A percentile compares a stretch with the other conserved stretches of the same genome.
Evolutionary conservation across 30 jellyfish, hydroid and myxozoan species (phyloP).

Genomic region (Hydra vulgaris): DNA sequence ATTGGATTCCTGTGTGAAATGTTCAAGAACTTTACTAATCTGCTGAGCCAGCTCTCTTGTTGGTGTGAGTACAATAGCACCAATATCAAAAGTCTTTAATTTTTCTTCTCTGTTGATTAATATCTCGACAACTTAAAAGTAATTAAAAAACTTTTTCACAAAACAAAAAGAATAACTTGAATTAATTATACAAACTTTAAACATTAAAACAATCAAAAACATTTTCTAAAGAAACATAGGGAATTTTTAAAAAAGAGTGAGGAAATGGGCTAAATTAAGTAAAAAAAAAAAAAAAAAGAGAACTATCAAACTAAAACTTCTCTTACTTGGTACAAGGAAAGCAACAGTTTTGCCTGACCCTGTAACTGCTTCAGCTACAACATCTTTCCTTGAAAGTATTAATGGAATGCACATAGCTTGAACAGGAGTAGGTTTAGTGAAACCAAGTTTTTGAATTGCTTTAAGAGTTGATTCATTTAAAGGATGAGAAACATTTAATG

Average conservation of each 20-base stretch:
- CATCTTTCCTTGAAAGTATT: conserved; percentile 84
- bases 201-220: no score
- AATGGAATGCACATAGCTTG: conserved; percentile 82
- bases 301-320: neutral
- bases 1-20: conserved; percentile 6
- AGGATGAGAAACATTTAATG: neutral
- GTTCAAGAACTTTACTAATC: conserved; percentile 44
- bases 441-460: conserved; percentile 7
- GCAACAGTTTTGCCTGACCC: conserved; percentile 98
- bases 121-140: conserved; percentile 32
- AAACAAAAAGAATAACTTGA: no score
- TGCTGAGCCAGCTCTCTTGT: conserved; percentile 93
- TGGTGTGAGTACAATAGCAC: conserved; percentile 75
- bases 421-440: conserved; percentile 11
- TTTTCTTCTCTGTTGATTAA: conserved; percentile 20
- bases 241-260: no score
- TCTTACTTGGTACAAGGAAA: conserved; percentile 85
- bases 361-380: conserved; percentile 95
- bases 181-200: no score
- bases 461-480: conserved; percentile 10
- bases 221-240: no score
- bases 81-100: conserved; percentile 31
- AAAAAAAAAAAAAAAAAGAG: no score
- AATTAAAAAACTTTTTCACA: no score
- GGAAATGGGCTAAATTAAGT: no score